Conservation (phyloP, 1,140 invertebrate species). For the Sminthurinus signatus region DNA sequence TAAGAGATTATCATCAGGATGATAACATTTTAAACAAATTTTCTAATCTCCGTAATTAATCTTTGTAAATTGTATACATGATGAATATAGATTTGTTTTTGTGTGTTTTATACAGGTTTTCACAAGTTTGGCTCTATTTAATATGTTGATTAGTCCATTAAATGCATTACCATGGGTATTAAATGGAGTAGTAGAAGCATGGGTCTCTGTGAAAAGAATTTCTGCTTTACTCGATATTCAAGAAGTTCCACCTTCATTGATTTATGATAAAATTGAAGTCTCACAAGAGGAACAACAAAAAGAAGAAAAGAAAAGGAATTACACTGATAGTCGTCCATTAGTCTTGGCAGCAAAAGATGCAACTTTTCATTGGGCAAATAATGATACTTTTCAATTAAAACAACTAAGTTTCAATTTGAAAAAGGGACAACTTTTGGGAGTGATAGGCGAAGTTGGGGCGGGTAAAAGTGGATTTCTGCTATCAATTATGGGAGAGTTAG, state of each 20-base stretch:
- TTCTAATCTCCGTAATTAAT: not conserved
- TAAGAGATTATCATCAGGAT: no score
- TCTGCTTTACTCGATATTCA: constrained; percentile 58
- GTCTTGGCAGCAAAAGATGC: constrained; percentile 44
- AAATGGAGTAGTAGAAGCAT: constrained; percentile 91
- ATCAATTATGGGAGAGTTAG: constrained; percentile 67
- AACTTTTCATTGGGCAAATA: constrained; percentile 47
- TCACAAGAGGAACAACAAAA: not conserved
- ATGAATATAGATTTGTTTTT: constrained; percentile 1
- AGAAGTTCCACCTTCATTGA: not conserved
- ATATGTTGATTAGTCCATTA: constrained; percentile 91
- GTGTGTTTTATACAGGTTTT: constrained; percentile 58
- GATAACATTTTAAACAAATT: no score
- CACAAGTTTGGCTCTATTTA: constrained; percentile 87
- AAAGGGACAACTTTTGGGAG: constrained; percentile 49
- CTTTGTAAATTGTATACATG: not conserved
- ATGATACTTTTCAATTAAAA: constrained; percentile 16
- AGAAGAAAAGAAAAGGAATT: not conserved
- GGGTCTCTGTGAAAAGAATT: constrained; percentile 77
- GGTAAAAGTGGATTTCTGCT: constrained; percentile 70
- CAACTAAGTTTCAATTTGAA: constrained; percentile 19
- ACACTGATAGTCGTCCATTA: no score
- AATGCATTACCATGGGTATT: constrained; percentile 98
- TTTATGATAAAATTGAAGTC: constrained; percentile 13
- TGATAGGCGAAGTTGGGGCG: constrained; percentile 65